These are phyloP conservation scores for Colostygia pectinataria DNA, from an alignment of 2,888 invertebrate species.

Conservation along the genomic window DNA sequence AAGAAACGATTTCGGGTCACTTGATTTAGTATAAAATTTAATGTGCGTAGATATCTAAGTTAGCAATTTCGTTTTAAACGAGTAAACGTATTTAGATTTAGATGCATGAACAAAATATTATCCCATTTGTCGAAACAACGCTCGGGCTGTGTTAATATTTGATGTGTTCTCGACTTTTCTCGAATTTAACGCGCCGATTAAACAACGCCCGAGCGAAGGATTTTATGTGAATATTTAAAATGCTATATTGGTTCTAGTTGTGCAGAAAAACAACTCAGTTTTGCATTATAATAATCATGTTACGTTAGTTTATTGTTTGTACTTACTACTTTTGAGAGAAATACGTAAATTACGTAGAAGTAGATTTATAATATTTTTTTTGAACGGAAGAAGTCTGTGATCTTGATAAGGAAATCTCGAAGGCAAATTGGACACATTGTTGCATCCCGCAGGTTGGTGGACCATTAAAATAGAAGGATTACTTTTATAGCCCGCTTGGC, in stretches of 20 bases:
- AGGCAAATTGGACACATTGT: constrained; percentile 71
- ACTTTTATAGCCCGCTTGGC: constrained; percentile 77
- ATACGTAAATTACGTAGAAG: constrained; percentile 23
- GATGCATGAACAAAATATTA: constrained; percentile 73
- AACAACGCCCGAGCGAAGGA: constrained; percentile 76
- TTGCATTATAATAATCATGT: constrained; percentile 55
- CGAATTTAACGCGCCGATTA: constrained; percentile 81
- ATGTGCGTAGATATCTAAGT: constrained; percentile 24
- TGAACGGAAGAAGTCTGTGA: constrained; percentile 32
- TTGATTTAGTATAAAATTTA: constrained; percentile 51
- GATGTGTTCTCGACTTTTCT: constrained; percentile 81
- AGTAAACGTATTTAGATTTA: constrained; percentile 66
- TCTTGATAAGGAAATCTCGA: constrained; percentile 44
- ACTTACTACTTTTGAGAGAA: constrained; percentile 34
- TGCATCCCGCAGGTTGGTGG: constrained; percentile 75
- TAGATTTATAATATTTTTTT: constrained; percentile 25
- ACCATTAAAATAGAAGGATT: constrained; percentile 80
- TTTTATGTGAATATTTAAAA: constrained; percentile 81
- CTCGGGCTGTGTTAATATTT: constrained; percentile 74
- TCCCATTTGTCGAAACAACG: constrained; percentile 77
- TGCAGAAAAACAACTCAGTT: constrained; percentile 59
- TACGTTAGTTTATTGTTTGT: constrained; percentile 46
- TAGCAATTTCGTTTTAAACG: constrained; percentile 40
- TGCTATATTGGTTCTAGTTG: constrained; percentile 78
- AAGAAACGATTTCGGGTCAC: constrained; percentile 65